Conservation (phyloP, 2,113 vertebrate genomes). For the Galemys pyrenaicus region DNA sequence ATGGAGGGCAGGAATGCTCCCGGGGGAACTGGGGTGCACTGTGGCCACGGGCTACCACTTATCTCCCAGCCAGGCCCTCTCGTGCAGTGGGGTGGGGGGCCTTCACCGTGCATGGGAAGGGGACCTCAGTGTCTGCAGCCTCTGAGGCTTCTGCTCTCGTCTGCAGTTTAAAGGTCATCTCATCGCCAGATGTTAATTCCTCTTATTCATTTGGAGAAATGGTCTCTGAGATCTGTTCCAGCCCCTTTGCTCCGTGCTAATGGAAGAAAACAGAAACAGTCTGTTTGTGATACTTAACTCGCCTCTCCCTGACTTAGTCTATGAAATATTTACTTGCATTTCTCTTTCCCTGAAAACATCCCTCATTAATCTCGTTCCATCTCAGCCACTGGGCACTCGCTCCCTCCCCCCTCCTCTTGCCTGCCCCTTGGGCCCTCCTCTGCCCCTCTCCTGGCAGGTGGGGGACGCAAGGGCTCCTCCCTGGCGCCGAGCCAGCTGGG, state of each 20-base stretch:
- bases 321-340: background rate
- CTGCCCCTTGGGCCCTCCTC: background rate
- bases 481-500: background rate
- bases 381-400: background rate
- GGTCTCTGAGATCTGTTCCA: background rate
- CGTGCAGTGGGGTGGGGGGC: background rate
- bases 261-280: background rate
- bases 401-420: fast-evolving
- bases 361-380: background rate
- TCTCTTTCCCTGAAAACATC: background rate
- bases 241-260: background rate
- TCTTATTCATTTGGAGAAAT: background rate
- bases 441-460: background rate
- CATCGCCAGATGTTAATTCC: background rate
- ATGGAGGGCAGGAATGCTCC: background rate
- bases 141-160: background rate
- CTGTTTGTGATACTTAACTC: background rate
- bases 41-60: fast-evolving
- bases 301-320: background rate
- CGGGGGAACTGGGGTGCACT: background rate
- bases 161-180: background rate
- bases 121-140: background rate
- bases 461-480: too few species aligned
- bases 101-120: background rate
- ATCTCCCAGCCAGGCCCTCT: background rate